Evolutionary conservation across 30 jellyfish, hydroid and myxozoan species (phyloP), one percentile per base, ranked within the genome.

Genomic region (Pseudorhiza aurosa): DNA sequence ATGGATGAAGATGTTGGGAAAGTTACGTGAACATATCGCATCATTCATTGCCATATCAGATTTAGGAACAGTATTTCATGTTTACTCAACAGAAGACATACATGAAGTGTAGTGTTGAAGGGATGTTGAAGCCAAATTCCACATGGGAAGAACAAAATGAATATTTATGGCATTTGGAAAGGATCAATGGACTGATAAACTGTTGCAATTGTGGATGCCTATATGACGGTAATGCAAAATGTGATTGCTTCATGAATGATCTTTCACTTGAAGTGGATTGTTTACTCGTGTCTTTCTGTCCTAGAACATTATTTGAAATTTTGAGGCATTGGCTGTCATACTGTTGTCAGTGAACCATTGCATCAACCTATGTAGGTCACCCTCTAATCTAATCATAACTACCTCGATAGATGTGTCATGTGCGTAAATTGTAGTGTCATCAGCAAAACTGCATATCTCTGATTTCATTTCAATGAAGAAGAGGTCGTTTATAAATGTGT

Each of bases 401-500:
- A 43, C 39, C 11, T 67, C 81, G 2, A 67, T 24, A 67, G 62
- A 33, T 43, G 64, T 33, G 21, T 67, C 65, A 42, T 36, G 40
- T 33, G 42, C 65, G 56, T 67, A 67, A 37, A 67, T 36, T 3
- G 81, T 67, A 4, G 81, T 67, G 2, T 67, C 65, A 21, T 67
- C 81, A 36, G 81, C 81, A 67, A 67, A 67, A 24, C 18, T 67
- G 25, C 44, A 67, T 36, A 67, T 67, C 40, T 67, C 81, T 18
- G 81, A 67, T 27, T 67, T 37, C 26, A 67, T 28, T 3, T 35
- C 81, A 28, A 21, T 73, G 36, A 26, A 55, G 28, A 51, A 73
- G 25, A 27, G 87, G 33, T 73, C 87, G 75, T 73, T 73, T 29
- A 73, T 53, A 37, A 73, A 73, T 30, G 53, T 30, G 43, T 73